Evolutionary conservation across 2,888 invertebrate genomes (phyloP), one percentile per base, ranked within the genome.

Genomic region (Trimorus sp.): DNA sequence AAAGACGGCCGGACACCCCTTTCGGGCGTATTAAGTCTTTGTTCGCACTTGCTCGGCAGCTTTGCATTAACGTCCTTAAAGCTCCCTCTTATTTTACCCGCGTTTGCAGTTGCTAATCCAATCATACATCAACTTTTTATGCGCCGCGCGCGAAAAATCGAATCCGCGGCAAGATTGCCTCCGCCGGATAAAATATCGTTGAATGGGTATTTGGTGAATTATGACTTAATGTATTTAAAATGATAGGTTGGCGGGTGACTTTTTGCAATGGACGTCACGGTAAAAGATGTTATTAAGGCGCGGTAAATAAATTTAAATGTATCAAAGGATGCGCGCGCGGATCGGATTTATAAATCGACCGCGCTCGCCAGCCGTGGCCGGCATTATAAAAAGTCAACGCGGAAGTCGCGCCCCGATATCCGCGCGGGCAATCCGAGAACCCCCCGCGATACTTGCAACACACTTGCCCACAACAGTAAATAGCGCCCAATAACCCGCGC

Each of bases 1-100:
- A 83, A 84, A 86, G 84, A 77, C 84, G 78, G 71, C 77, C 81
- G 78, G 77, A 86, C 84, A 84, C 75, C 83, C 73, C 66, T 74
- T 69, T 65, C 40, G 76, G 79, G 71, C 66, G 73, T 69, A 73
- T 58, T 40, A 73, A 78, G 71, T 82, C 77, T 77, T 82, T 82
- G 75, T 82, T 79, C 82, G 65, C 75, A 56, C 68, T 68, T 75
- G 66, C 78, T 66, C 78, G 71, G 58, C 68, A 79, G 63, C 83
- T 79, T 79, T 79, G 76, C 79, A 83, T 79, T 79, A 76, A 73
- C 60, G 77, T 83, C 79, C 79, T 83, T 79, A 79, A 76, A 71
- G 73, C 60, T 14, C 45, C 65, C 37, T 11, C 56, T 79, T 75
- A 65, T 70, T 63, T 74, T 74, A 49, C 40, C 62, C 8, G 69